A percentile compares a stretch with the other conserved stretches of the same genome.
Evolutionary conservation across 2,113 vertebrate genomes (phyloP).

Genomic region (Erpornis zantholeuca): DNA sequence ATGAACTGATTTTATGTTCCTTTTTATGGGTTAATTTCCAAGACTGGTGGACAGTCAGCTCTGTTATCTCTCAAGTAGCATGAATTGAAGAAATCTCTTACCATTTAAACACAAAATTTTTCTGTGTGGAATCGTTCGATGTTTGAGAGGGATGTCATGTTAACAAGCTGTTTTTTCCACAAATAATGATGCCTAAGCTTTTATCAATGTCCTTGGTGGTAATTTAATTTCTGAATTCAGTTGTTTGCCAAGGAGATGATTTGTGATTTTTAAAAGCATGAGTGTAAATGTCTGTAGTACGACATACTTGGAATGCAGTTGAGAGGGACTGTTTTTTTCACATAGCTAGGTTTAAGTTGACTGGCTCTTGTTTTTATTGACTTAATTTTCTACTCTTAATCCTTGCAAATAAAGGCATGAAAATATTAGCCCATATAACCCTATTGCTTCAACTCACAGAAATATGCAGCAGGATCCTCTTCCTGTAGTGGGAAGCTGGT

Average conservation of each 20-base stretch:
- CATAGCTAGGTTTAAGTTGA: background rate
- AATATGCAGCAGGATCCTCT: background rate
- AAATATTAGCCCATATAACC: background rate
- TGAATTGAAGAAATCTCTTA: background rate
- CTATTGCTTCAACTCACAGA: background rate
- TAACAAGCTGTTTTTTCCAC: background rate
- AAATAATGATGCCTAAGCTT: background rate
- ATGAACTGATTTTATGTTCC: background rate
- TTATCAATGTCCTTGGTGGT: background rate
- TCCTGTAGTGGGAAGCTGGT: background rate
- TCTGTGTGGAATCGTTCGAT: background rate
- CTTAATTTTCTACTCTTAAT: background rate
- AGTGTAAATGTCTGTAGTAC: background rate
- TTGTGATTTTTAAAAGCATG: background rate
- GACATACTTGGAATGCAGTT: background rate
- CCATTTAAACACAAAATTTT: background rate
- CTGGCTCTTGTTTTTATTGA: background rate
- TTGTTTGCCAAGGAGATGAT: background rate
- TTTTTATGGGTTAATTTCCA: background rate
- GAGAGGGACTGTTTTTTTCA: background rate
- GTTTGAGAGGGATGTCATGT: background rate
- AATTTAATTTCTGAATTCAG: background rate
- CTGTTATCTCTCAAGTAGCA: background rate
- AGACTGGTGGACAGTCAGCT: background rate
- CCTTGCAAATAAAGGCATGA: background rate